Evolutionary conservation across 2,888 invertebrate genomes (phyloP).

Genomic region (Ochropleura plecta): DNA sequence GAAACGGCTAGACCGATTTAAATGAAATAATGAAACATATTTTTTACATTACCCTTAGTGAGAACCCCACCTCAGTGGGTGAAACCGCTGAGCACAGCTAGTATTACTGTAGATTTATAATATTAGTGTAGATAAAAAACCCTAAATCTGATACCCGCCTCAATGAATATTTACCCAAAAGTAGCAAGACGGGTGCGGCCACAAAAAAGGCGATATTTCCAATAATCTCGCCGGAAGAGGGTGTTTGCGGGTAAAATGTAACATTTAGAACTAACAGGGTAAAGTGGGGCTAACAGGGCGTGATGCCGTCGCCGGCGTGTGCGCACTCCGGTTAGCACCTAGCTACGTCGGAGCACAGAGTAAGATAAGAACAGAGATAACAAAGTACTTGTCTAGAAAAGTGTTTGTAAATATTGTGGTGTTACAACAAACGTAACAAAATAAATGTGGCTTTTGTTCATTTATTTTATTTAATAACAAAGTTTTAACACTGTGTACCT

Average conservation of each 20-base stretch:
- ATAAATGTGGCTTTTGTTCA: background rate
- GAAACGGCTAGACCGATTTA: too few relatives aligned
- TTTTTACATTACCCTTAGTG: too few relatives aligned
- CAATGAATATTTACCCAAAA: conserved; percentile 68
- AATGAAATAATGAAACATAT: too few relatives aligned
- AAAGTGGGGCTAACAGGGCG: conserved; percentile 84
- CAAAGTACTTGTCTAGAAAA: conserved; percentile 46
- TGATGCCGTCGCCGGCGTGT: conserved; percentile 75
- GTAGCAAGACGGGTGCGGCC: conserved; percentile 78
- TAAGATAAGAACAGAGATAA: conserved; percentile 65
- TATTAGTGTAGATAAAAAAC: conserved; percentile 1
- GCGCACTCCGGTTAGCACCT: conserved; percentile 86
- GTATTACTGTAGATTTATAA: too few relatives aligned
- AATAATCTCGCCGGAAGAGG: conserved; percentile 86
- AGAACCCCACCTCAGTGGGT: too few relatives aligned
- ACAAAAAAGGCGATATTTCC: conserved; percentile 85
- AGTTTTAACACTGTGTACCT: too few relatives aligned
- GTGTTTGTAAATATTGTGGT: conserved; percentile 54
- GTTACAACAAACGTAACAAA: conserved; percentile 28
- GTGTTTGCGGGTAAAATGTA: conserved; percentile 86
- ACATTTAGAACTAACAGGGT: conserved; percentile 85
- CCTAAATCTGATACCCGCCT: conserved; percentile 11
- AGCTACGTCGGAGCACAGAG: conserved; percentile 69
- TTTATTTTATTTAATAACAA: too few relatives aligned
- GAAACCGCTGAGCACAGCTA: too few relatives aligned